Base-by-base conservation (phyloP, 1,140 invertebrate species). In the Anastrepha obliqua region DNA sequence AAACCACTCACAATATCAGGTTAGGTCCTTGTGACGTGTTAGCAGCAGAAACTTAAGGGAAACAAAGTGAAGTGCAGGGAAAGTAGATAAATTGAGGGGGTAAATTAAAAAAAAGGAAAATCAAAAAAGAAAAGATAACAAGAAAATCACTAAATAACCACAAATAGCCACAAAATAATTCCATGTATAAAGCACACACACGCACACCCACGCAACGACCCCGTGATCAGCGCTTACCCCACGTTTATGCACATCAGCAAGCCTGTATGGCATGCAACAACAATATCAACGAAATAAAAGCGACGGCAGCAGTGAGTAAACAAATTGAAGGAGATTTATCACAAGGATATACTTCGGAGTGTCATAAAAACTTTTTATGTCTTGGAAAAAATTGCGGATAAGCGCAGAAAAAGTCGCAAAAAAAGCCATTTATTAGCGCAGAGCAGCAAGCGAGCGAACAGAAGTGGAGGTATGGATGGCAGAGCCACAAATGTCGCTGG, bases 311-410 rank as follows among this genome's bases (percentile, higher is more conserved):
- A 89, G 87, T 51, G 74, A 81, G 87, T 60, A 89, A 91, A 91
- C 91, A 92, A 92, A 92, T 92, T 92, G 91, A 91, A 90, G 90
- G 89, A 92, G 91, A 92, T 92, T 92, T 92, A 92, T 92, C 91
- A 92, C 89, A 87, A 89, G 89, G 88, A 89, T 81, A 78, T 86
- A 5, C 87, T 58, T 85, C 91, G 89, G 91, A 87, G 91, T 92
- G 91, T 92, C 90, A 92, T 92, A 92, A 92, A 92, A 92, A 92
- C 91, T 91, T 81, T 92, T 92, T 91, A 92, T 90, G 89, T 89
- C 89, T 88, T 88, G 88, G 88, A 90, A 91, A 91, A 91, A 90
- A 92, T 91, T 92, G 90, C 89, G 90, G 90, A 91, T 92, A 91
- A 91, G 90, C 90, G 67, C 60, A 3, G 59, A 17, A 81, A 55